Evolutionary conservation across 2,888 invertebrate species (phyloP), one percentile per base, ranked within the genome.

Genomic region (Callyntrura sp.): DNA sequence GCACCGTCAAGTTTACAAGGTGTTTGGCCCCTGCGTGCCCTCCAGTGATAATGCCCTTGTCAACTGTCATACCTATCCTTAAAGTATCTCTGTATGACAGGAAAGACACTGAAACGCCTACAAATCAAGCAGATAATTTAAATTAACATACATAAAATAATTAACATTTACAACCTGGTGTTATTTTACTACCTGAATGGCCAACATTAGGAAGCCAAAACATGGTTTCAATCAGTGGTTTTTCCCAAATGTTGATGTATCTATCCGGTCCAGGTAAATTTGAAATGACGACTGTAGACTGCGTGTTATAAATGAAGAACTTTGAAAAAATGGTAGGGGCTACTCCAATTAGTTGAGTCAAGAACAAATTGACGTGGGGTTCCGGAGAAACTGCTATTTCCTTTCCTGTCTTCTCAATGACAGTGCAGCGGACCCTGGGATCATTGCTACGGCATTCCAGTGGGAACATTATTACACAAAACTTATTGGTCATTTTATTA

Each of bases 181-280:
- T n/a, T n/a, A 35, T 5, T 51, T 62, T 23, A 25, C 25, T 25
- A 65, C 92, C 92, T 57, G 92, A 91, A 51, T 88, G 85, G 0
- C 91, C 93, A 12, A 93, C 90, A 82, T 91, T 91, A 1, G 93
- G 93, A 8, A 93, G 83, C 93, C 93, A 93, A 87, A 92, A 93
- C 91, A 93, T 93, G 1, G 92, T 92, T 51, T 93, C 93, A 8
- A 91, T 17, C 3, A 92, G 60, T 28, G 86, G 85, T 5, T 85
- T 85, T 3, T 90, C 90, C 92, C 92, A 93, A 88, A 93, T 91
- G 20, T 62, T 85, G 28, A 93, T 90, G 3, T 70, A 11, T 12
- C 91, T 68, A 11, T 62, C 68, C 12, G 93, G 92, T 60, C 93
- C 93, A 0, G 93, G 93, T 20, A 93, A 79, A 90, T 93, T 93